Evolutionary conservation across 23 tunicate species (phyloP), one percentile per base, ranked within the genome.

Genomic region (Ciona savignyi): DNA sequence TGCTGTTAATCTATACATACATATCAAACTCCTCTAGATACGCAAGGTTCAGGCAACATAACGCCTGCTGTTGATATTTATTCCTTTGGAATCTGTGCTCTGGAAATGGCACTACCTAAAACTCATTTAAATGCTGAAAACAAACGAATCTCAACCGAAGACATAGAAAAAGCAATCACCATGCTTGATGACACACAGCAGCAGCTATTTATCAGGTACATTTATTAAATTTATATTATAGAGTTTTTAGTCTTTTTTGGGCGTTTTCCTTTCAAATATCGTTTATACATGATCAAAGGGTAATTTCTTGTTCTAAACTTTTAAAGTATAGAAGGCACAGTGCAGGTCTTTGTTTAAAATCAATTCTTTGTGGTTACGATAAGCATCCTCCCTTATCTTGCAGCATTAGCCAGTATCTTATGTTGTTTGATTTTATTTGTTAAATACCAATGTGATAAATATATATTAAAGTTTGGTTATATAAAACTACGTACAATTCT

Each of bases 1-100:
- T n/a, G n/a, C n/a, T n/a, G n/a, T n/a, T n/a, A n/a, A n/a, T n/a
- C n/a, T n/a, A n/a, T n/a, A n/a, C n/a, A n/a, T n/a, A n/a, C n/a
- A n/a, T n/a, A n/a, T n/a, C n/a, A n/a, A n/a, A n/a, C 15, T 42
- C 15, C 56, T 15, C 9, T 22, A 63, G 67, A 63, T 22, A 25
- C 67, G 6, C 67, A 63, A n/a, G 67, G 67, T 11, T 48, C 83
- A 4, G 71, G 77, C 1, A 64, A 23, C 30, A 84, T 91, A 51
- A 84, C 90, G 3, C 92, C 99, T 25, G 96, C 99, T 25, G 86
- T 88, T 26, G 99, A 95, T 68, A 95, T 95, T 30, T 95, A 88
- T 64, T 84, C 99, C 2, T 95, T 95, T 71, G 99, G 99, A 15
- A 91, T 95, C 33, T 89, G 95, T 66, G 92, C 92, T 6, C 72